These are phyloP conservation scores for Taxidea taxus DNA, from an alignment of 2,113 vertebrate genomes.

Conservation along the genomic window DNA sequence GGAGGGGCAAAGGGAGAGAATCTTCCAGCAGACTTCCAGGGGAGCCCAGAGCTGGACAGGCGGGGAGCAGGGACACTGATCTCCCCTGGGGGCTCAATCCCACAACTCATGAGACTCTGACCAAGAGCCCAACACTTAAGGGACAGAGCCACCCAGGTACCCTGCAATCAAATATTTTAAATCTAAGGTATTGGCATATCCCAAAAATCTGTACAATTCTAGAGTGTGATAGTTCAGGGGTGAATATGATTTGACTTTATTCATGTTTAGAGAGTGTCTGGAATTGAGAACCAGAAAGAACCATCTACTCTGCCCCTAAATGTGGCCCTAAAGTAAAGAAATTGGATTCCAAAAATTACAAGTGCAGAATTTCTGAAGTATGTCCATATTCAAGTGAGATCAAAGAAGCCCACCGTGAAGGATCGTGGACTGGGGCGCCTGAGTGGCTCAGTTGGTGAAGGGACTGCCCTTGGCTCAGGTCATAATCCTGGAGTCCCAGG, in stretches of 20 bases:
- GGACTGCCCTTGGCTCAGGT: no score
- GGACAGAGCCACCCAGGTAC: background rate
- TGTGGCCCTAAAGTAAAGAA: background rate
- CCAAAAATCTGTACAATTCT: background rate
- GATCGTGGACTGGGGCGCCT: background rate
- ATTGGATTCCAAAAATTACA: background rate
- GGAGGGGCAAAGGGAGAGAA: background rate
- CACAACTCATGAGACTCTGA: background rate
- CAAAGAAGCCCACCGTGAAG: background rate
- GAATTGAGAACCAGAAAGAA: background rate
- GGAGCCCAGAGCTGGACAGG: background rate
- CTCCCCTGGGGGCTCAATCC: background rate
- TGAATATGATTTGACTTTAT: background rate
- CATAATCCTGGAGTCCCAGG: no score
- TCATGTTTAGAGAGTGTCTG: background rate
- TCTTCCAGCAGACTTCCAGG: background rate
- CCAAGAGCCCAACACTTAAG: background rate
- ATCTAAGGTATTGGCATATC: background rate
- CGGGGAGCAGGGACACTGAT: background rate
- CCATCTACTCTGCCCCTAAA: background rate
- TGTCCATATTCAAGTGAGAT: background rate
- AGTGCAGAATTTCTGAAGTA: background rate
- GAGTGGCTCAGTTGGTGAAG: no score
- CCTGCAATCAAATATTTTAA: background rate
- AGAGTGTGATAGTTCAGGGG: background rate